Evolutionary conservation across 92 coral and sea anemone genomes (phyloP), one percentile per base, ranked within the genome.

Genomic region (Porites divaricata): DNA sequence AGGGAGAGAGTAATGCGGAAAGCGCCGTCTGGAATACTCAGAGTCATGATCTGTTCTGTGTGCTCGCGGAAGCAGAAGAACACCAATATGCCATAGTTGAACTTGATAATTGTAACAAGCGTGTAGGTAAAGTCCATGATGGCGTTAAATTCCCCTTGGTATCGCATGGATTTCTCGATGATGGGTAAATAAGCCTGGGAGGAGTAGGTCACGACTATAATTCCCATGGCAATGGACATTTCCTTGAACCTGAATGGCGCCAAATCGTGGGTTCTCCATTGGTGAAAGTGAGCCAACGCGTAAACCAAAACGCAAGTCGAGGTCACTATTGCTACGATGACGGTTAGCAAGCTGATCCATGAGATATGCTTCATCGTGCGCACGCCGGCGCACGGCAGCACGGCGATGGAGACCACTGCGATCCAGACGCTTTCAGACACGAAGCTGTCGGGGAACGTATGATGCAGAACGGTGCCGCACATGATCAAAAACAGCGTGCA

Each of bases 41-140:
- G 87, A 2, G 98, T 94, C 98, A 94, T 94, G 23, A 94, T 81
- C 89, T 94, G 98, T 67, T 94, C 98, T 8, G 98, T 94, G 89
- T 94, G 95, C 67, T 94, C 91, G 2, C 93, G 94, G 78, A 94
- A 94, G 85, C 91, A 89, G 76, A 94, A 94, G 86, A 88, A 94
- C 62, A 94, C 98, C 81, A 94, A 76, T 71, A 94, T 92, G 9
- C 98, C 98, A 71, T 94, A 94, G 91, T 90, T 94, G 88, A 87
- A 94, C 86, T 94, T 94, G 92, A 94, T 89, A 1, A 94, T 91
- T 63, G 98, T 94, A 17, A 94, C 92, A 16, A 94, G 90, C 22
- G 95, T 92, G 83, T 94, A 94, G 77, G 98, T 92, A 78, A 94
- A 94, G 66, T 94, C 95, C 98, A 94, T 94, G 82, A 94, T 94